Percentiles rank a stretch among this genome's conserved stretches.
Evolutionary conservation across 2,113 vertebrate genomes (phyloP).

Genomic region (mouse (Mus musculus)): DNA sequence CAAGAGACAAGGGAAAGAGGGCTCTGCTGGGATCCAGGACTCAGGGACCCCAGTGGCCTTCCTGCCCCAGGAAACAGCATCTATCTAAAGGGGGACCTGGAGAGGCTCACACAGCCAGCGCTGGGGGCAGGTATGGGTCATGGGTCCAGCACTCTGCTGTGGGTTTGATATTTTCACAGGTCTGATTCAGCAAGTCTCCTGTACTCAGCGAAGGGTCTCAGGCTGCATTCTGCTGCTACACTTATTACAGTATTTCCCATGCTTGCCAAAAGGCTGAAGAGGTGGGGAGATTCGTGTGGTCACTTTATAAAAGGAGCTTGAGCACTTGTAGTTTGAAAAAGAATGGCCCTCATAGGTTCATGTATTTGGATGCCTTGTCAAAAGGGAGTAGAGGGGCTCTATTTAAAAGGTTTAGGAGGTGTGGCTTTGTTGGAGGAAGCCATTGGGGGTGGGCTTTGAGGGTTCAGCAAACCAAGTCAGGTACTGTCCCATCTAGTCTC

Average conservation of each 20-base stretch:
- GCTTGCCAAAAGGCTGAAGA: neutral
- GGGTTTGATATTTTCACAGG: rapidly evolving
- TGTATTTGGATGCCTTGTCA: neutral
- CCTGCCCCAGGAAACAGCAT: neutral
- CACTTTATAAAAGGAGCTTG: neutral
- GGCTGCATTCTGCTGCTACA: neutral
- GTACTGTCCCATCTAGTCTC: neutral
- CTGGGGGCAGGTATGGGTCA: rapidly evolving
- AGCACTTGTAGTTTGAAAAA: neutral
- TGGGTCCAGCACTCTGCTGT: neutral
- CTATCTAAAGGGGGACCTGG: neutral
- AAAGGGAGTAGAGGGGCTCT: neutral
- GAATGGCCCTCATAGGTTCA: neutral
- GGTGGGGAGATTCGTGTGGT: too few relatives aligned
- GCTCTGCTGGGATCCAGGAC: neutral
- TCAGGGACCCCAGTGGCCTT: neutral
- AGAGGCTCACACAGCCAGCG: neutral
- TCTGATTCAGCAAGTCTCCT: too few relatives aligned
- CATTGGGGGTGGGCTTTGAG: neutral
- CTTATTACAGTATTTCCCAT: neutral
- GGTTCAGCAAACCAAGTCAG: neutral
- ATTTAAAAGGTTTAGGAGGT: neutral
- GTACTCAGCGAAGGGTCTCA: neutral
- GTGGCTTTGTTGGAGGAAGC: neutral
- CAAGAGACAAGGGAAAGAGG: rapidly evolving